A percentile compares a stretch with the other conserved stretches of the same genome.
These are phyloP conservation scores for Entomobrya proxima DNA, from an alignment of 2,888 invertebrate genomes.

Conservation along the genomic window DNA sequence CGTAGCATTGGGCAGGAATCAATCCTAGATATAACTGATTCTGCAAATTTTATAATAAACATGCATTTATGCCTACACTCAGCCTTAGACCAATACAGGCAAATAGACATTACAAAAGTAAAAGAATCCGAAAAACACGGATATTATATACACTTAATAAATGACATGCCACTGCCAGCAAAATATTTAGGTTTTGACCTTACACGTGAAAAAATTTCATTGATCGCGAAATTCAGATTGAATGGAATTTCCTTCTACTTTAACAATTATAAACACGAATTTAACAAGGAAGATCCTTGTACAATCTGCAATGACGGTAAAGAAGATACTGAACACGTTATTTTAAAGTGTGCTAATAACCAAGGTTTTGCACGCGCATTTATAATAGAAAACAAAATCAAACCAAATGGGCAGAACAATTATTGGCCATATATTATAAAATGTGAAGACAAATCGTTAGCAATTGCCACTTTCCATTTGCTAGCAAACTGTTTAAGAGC, in stretches of 20 bases:
- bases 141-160: not conserved
- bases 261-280: too few relatives aligned
- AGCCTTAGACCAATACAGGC: not conserved
- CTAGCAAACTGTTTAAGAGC: not conserved
- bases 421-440: not conserved
- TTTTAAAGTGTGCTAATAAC: too few relatives aligned
- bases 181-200: not conserved
- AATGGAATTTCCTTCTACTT: not conserved
- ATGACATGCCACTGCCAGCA: not conserved
- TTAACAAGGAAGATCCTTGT: not conserved
- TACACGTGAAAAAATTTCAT: not conserved
- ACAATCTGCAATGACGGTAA: not conserved
- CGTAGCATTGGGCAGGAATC: not conserved
- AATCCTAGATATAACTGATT: not conserved
- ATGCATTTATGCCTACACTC: not conserved
- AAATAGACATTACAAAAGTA: not conserved
- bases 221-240: not conserved
- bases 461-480: not conserved
- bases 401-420: not conserved
- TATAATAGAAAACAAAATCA: not conserved
- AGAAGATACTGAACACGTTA: not conserved
- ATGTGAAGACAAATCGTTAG: not conserved
- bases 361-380: not conserved
- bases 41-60: not conserved
- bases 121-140: not conserved